phyloP scores from a whole-genome alignment of 2,888 invertebrate genomes.

The Cheilosia urbana region DNA sequence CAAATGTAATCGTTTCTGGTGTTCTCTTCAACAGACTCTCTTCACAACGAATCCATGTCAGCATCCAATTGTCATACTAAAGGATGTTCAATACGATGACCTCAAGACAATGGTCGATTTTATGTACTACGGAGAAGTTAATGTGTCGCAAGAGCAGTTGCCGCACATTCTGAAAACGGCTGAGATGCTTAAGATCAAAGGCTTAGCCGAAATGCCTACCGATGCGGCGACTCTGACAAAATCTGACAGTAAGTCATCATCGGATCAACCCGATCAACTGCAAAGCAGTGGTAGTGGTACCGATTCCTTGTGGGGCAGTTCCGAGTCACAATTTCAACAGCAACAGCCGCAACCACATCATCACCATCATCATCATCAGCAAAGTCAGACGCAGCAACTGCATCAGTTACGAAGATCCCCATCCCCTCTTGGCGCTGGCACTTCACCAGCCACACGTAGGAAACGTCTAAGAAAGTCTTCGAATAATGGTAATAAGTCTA shows the following conservation, averaged over 20 bases:
- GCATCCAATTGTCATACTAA: constrained; percentile 95
- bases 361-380: constrained; percentile 87
- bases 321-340: constrained; percentile 85
- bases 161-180: constrained; percentile 92
- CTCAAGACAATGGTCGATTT: constrained; percentile 95
- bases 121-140: constrained; percentile 96
- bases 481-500: constrained; percentile 84
- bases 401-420: constrained; percentile 85
- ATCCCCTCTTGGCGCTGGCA: constrained; percentile 85
- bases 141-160: constrained; percentile 94
- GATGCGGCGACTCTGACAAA: constrained; percentile 90
- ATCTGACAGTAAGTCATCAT: constrained; percentile 87
- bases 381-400: constrained; percentile 85
- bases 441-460: constrained; percentile 87
- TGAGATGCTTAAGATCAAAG: constrained; percentile 94
- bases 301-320: constrained; percentile 85
- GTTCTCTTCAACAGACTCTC: constrained; percentile 86
- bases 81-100: constrained; percentile 94
- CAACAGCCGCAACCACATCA: constrained; percentile 86
- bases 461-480: constrained; percentile 87
- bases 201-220: constrained; percentile 93
- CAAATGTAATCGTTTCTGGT: background rate
- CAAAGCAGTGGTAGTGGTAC: constrained; percentile 78
- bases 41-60: constrained; percentile 94
- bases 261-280: constrained; percentile 84